Percentiles rank a stretch among this genome's conserved stretches.
Evolutionary conservation across 2,797 vertebrate genomes (phyloP).

Genomic region (Spizella passerina): DNA sequence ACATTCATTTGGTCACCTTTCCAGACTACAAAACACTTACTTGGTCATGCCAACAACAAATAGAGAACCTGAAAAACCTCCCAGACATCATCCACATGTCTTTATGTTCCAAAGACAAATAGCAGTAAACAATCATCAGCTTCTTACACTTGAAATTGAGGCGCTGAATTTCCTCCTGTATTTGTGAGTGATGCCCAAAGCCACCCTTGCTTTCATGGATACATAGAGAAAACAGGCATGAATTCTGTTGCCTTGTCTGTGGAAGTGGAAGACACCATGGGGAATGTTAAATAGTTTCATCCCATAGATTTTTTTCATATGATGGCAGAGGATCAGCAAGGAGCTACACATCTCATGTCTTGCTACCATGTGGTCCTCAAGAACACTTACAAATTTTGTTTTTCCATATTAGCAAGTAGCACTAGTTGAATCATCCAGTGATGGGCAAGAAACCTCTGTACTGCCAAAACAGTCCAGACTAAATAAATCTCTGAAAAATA

Average conservation of each 20-base stretch:
- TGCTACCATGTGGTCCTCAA: accelerated
- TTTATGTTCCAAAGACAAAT: background rate
- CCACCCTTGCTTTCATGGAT: background rate
- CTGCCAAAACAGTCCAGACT: background rate
- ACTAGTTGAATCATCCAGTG: background rate
- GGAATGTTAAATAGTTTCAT: background rate
- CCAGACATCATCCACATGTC: background rate
- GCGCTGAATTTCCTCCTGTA: background rate
- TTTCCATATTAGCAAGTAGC: background rate
- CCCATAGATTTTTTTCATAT: background rate
- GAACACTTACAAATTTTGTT: background rate
- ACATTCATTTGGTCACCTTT: background rate
- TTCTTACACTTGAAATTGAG: background rate
- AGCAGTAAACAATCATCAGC: background rate
- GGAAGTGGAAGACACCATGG: background rate
- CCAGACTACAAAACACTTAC: background rate
- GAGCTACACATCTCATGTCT: background rate
- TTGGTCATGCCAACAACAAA: accelerated
- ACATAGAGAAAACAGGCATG: accelerated
- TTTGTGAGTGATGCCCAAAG: background rate
- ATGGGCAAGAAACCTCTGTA: background rate
- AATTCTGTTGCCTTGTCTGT: background rate
- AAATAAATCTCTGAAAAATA: background rate
- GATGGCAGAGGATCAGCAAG: background rate
- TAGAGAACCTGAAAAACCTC: background rate